Percentiles rank a stretch among this genome's conserved stretches.
phyloP scores from a whole-genome alignment of 2,113 vertebrate genomes.

The Gadus macrocephalus region DNA sequence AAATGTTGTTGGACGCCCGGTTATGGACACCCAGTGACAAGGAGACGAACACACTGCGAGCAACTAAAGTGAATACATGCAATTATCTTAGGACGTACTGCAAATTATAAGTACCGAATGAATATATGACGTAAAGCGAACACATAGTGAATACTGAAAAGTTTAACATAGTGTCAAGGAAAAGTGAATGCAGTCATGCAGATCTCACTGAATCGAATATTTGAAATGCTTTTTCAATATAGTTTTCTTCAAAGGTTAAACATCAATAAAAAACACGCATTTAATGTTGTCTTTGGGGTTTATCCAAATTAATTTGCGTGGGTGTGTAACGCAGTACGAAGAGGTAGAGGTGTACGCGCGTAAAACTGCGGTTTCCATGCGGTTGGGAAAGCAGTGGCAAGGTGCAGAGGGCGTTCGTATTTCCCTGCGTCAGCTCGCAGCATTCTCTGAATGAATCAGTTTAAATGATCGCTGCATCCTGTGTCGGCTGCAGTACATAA shows the following conservation, averaged over 20 bases:
- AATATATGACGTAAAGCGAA: not conserved
- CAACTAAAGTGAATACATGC: no score
- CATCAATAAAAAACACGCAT: no score
- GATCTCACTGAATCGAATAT: not conserved
- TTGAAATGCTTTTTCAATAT: no score
- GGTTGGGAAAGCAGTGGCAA: constrained; percentile 14
- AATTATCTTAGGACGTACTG: no score
- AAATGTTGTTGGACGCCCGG: constrained; percentile 12
- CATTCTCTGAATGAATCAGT: constrained; percentile 65
- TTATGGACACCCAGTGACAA: not conserved
- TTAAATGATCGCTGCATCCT: constrained; percentile 66
- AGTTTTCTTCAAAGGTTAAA: no score
- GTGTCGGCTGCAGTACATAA: constrained; percentile 65
- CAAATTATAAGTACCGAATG: not conserved
- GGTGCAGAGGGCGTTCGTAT: constrained; percentile 34
- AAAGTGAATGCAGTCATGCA: not conserved
- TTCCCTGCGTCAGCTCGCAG: constrained; percentile 52
- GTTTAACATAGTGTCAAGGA: not conserved
- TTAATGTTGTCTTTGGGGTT: no score
- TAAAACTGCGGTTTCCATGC: not conserved
- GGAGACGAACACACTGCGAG: not conserved
- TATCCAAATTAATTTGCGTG: no score
- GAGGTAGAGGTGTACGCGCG: no score
- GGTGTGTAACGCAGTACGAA: no score
- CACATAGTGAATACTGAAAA: not conserved